Evolutionary conservation across 2,797 vertebrate species (phyloP), one percentile per base, ranked within the genome.

Genomic region (Psittacula derbiana): DNA sequence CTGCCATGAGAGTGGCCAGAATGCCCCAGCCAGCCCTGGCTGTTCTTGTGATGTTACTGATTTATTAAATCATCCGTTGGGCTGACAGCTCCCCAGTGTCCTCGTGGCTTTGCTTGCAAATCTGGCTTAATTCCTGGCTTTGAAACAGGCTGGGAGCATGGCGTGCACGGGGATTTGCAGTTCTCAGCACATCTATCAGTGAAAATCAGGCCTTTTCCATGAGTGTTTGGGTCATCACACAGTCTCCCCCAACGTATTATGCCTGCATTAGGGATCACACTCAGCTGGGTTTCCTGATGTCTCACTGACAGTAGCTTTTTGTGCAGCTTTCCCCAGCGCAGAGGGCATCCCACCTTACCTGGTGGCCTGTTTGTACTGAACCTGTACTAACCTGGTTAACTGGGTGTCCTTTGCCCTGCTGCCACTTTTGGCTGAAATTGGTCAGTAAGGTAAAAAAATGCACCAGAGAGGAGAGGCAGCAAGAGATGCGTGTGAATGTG

Each of bases 181-280:
- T 33, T 88, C 70, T 81, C 53, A 76, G 83, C 53, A 69, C 0
- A 4, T 90, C 78, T 84, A 41, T 17, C 6, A 6, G 23, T 66
- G 57, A 52, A 93, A 90, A 69, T 4, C 19, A 27, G 41, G 40
- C 11, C 23, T 86, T 93, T 78, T 41, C 66, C 49, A 12, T 24
- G 21, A 28, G 38, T 8, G 44, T 55, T 21, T 57, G 70, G 53
- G 53, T 21, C 53, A 88, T 28, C 18, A 25, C 81, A 64, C 53
- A 74, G 31, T 41, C 41, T 94, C 41, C 23, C 17, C 28, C 28
- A n/a, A 61, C 25, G 7, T 5, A 17, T 33, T 55, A 7, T 6
- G 9, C 41, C 64, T 44, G 46, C 0, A 0, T 21, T 50, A 30
- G 43, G 5, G 1, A 64, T 50, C 4, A 2, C 2, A 1, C 24